Conservation (phyloP, 2,113 vertebrate genomes). For the Dipodomys ordii region DNA sequence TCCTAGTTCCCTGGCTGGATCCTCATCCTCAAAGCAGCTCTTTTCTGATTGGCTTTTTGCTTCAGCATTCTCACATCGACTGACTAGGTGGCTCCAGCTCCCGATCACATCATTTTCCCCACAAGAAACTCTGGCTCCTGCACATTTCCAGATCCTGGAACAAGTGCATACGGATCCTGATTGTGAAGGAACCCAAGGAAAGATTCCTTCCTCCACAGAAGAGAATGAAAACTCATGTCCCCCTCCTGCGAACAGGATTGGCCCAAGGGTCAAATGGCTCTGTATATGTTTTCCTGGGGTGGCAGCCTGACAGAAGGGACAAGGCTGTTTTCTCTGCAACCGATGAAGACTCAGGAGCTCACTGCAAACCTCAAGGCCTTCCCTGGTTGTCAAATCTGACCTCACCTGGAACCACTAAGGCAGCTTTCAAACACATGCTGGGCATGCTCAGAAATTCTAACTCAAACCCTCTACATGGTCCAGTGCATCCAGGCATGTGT, state of each 20-base stretch:
- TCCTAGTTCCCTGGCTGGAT: neutral
- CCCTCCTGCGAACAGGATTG: neutral
- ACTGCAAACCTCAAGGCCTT: neutral
- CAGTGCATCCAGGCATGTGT: neutral
- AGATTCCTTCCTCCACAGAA: neutral
- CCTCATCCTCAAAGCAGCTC: accelerated
- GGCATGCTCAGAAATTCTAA: neutral
- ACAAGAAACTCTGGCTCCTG: neutral
- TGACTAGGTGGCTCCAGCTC: neutral
- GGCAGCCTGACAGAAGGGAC: neutral
- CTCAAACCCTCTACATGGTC: neutral
- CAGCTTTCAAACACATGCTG: neutral
- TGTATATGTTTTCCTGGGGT: neutral
- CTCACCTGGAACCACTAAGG: no score
- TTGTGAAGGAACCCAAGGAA: neutral
- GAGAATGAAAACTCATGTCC: neutral
- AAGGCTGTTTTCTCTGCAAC: neutral
- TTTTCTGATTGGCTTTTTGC: neutral
- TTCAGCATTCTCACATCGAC: neutral
- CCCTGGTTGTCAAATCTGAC: neutral
- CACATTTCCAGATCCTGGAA: no score
- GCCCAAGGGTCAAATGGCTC: neutral
- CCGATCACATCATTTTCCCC: neutral
- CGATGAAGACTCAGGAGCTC: neutral
- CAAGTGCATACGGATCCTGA: neutral